Evolutionary conservation across 2,797 vertebrate genomes (phyloP), one percentile per base, ranked within the genome.

Genomic region (Lagodon rhomboides): DNA sequence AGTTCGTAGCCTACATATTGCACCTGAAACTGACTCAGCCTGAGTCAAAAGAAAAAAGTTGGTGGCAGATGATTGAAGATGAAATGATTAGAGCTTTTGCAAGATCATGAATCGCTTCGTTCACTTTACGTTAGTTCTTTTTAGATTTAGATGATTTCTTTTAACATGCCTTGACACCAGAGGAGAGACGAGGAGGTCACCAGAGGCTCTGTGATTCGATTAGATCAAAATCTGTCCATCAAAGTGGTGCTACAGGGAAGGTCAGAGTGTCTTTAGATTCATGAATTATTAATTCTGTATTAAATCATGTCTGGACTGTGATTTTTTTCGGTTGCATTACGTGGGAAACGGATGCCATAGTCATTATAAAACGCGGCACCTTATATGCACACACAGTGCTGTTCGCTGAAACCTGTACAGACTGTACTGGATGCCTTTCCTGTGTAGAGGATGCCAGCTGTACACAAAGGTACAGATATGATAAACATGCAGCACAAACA

Each of bases 401-500:
- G 60, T 56, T 9, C 3, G 20, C 30, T 60, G 64, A 18, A 30
- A 1, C 27, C 30, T 75, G n/a, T 2, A 60, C n/a, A 73, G 6
- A 44, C 13, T 43, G 30, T 25, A 47, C 9, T 81, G 64, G 17
- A 58, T 75, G 22, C 15, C 65, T 44, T 44, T 18, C 23, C 34
- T 54, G 16, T 61, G 30, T 38, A 68, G 64, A 66, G 50, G 41
- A 73, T 54, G 12, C 49, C 23, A 50, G 41, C 65, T 69, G 47
- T 68, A 50, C 68, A 70, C 4, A 34, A 8, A 59, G 12, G 7
- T 12, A 23, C 5, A 67, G 66, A 65, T 68, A 68, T 58, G 63
- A 12, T 73, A 47, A 75, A 75, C 73, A 69, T 73, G 66, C 70
- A 73, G 74, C 68, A 72, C 51, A 65, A 84, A 71, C 53, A 77